Evolutionary conservation across 2,113 vertebrate species (phyloP).

Genomic region (Spea multiplicata): DNA sequence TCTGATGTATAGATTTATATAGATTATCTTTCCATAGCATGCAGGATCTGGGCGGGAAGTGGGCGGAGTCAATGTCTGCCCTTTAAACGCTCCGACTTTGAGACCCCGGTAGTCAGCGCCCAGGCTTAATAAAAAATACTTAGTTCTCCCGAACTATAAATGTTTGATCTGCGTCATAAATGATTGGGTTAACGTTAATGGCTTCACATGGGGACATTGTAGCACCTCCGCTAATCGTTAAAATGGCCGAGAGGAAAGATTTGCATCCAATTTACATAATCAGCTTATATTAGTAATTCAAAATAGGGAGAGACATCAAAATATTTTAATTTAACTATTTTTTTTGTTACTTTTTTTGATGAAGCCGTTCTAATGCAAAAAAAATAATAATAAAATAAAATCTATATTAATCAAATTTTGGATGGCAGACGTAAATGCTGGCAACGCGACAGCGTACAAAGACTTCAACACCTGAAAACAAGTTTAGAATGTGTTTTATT

Average conservation of each 20-base stretch:
- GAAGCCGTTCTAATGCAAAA: slow-evolving; percentile 20
- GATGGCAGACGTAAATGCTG: slow-evolving; percentile 26
- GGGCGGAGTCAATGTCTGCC: too few species aligned
- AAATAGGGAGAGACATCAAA: slow-evolving; percentile 7
- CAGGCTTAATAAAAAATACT: too few species aligned
- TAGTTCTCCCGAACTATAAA: too few species aligned
- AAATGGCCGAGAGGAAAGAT: slow-evolving; percentile 31
- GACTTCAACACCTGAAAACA: slow-evolving; percentile 32
- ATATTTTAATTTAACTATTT: slow-evolving; percentile 27
- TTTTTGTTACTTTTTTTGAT: neutral
- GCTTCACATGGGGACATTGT: too few species aligned
- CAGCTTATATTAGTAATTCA: slow-evolving; percentile 26
- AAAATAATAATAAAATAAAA: neutral
- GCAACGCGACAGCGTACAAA: neutral
- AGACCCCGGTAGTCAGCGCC: too few species aligned
- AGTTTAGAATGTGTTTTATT: slow-evolving; percentile 22
- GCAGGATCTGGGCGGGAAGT: too few species aligned
- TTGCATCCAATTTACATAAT: slow-evolving; percentile 37
- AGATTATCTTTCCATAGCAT: too few species aligned
- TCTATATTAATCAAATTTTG: slow-evolving; percentile 37
- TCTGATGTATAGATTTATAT: too few species aligned
- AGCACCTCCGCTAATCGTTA: neutral
- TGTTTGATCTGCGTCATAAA: too few species aligned
- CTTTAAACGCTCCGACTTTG: too few species aligned
- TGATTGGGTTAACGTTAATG: too few species aligned